These are phyloP conservation scores for Gallinago nigripennis DNA, from an alignment of 2,797 vertebrate species.

Conservation along the genomic window DNA sequence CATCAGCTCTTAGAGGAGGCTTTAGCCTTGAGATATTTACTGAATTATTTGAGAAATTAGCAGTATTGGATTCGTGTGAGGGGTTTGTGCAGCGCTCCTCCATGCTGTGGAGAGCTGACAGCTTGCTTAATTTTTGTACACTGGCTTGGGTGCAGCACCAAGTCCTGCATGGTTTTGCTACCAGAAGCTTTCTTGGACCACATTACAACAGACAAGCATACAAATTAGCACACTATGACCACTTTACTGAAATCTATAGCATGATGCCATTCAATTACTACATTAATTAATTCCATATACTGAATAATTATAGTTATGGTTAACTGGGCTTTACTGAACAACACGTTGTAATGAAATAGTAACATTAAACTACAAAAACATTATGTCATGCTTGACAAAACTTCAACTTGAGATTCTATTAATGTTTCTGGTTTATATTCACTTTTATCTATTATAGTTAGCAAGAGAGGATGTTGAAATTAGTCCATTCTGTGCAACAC, in stretches of 20 bases:
- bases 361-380: conserved; percentile 50
- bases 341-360: conserved; percentile 23
- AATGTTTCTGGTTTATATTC: conserved; percentile 6
- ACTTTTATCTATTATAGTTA: background rate
- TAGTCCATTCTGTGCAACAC: background rate
- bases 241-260: background rate
- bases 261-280: background rate
- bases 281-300: background rate
- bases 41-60: background rate
- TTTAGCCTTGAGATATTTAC: background rate
- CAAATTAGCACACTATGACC: background rate
- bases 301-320: background rate
- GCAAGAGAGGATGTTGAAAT: background rate
- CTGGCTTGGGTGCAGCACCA: background rate
- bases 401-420: conserved; percentile 5
- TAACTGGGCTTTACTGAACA: conserved; percentile 28
- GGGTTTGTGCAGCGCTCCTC: background rate
- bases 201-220: background rate
- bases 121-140: background rate
- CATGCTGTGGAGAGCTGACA: background rate
- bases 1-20: background rate
- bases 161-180: background rate
- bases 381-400: conserved; percentile 12
- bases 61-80: background rate
- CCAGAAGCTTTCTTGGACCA: background rate